These are phyloP conservation scores for Xyliphius kryptos DNA, from an alignment of 2,113 vertebrate genomes.

Conservation along the genomic window DNA sequence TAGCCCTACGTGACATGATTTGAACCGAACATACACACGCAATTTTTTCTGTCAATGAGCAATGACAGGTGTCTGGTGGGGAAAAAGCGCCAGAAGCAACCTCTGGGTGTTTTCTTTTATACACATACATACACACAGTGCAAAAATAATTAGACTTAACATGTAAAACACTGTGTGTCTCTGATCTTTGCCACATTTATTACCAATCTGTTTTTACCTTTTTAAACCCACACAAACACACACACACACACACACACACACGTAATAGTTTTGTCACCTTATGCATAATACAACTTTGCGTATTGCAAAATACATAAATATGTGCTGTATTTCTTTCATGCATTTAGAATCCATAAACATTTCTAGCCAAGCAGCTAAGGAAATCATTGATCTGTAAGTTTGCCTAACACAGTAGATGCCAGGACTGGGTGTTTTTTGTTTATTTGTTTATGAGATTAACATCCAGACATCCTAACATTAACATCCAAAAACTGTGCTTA, in stretches of 20 bases:
- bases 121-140: slow-evolving; percentile 43
- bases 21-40: slow-evolving; percentile 68
- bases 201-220: background rate
- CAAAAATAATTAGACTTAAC: background rate
- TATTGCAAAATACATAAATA: too few relatives aligned
- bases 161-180: background rate
- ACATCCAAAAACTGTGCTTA: too few relatives aligned
- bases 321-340: too few relatives aligned
- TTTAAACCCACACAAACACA: slow-evolving; percentile 6
- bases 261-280: background rate
- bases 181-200: background rate
- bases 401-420: too few relatives aligned
- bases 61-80: slow-evolving; percentile 87
- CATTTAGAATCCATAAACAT: too few relatives aligned
- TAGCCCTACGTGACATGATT: slow-evolving; percentile 97
- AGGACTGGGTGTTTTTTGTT: too few relatives aligned
- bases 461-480: too few relatives aligned
- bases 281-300: too few relatives aligned
- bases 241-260: slow-evolving; percentile 20
- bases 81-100: slow-evolving; percentile 59
- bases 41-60: slow-evolving; percentile 57
- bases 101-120: slow-evolving; percentile 55
- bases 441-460: too few relatives aligned
- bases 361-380: too few relatives aligned
- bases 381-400: too few relatives aligned